Base-by-base conservation (phyloP, 2,888 invertebrate genomes). In the Augiades crinisus region DNA sequence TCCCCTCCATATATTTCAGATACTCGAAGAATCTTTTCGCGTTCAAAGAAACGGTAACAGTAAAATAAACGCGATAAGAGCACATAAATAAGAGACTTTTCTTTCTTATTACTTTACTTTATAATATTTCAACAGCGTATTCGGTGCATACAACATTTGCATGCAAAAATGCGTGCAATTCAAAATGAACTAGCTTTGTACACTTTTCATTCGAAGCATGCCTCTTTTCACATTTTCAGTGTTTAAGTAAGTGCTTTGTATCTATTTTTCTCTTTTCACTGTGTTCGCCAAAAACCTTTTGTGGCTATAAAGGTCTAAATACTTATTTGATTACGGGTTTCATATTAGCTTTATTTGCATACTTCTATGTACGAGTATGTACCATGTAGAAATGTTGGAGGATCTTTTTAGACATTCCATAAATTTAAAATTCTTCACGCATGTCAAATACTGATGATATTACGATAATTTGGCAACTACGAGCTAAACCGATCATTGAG, bases 171-270 rank as follows among this genome's bases (percentile, higher is more conserved):
- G 50, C 43, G 50, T 50, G 37, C 43, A 43, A 44, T 37, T 50
- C 44, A 8, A 50, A 44, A 50, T 50, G 43, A 50, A 50, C 50
- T 50, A 27, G 43, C 50, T 50, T 50, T 50, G 50, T 43, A 43
- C 43, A 43, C 37, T 50, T 50, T 44, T 50, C 43, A 50, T 24
- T 50, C 22, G 19, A 44, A 50, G 43, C 27, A 36, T 41, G 43
- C 50, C 43, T 47, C 47, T 50, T 50, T 43, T 43, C 50, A 50
- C 50, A 50, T 50, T 36, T 50, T 50, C 50, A 50, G 43, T 30
- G 50, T 50, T 50, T 50, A 43, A 50, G 43, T 50, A 43, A 50
- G 50, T 43, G 41, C 34, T 50, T 50, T 49, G 24, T 41, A 41
- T 49, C 27, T 43, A 16, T 41, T 41, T 30, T 36, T 36, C 14